Base-by-base conservation (phyloP, 2,113 vertebrate genomes). In the Triplophysa siluroides region DNA sequence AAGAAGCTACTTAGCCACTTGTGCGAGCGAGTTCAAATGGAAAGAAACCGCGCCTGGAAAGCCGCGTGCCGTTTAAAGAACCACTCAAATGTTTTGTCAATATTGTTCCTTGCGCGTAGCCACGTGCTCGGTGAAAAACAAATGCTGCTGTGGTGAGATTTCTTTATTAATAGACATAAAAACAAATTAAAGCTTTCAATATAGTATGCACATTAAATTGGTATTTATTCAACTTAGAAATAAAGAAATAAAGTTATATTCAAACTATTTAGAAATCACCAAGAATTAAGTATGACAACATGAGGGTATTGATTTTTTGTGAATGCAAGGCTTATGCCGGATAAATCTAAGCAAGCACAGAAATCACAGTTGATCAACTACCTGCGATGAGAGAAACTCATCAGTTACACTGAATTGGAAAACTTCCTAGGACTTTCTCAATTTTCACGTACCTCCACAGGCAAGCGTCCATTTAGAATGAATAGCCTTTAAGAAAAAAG, bases 51-150 rank as follows among this genome's bases (percentile, higher is more conserved):
- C 83, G 66, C 64, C 82, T 85, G 81, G 83, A 87, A 89, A 87
- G 87, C 77, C 72, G 83, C 75, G 72, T 78, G 79, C 85, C 85
- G 89, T 91, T 90, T 86, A 90, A 88, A 83, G 78, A 83, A 83
- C 82, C 72, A 13, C 38, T 89, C 84, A 78, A 88, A 88, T 19
- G 85, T 86, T 90, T 88, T 90, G 86, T 90, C 88, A 88, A 88
- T 89, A 89, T 89, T 88, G 88, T 83, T 81, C 86, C 72, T 83
- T 29, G 85, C 84, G 65, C 54, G 70, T 2, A 19, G 29, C 66
- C 33, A 58, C 38, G 12, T 63, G 77, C 84, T 89, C 85, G 87
- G 64, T 26, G 62, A 70, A 45, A 62, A 76, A 66, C 71, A 47
- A 76, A 41, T 21, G 41, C 23, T 4, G 21, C 47, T 29, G 24